Percentiles rank a stretch among this genome's conserved stretches.
Conservation (phyloP, 1,140 invertebrate species). For the Drosophila bipectinata region DNA sequence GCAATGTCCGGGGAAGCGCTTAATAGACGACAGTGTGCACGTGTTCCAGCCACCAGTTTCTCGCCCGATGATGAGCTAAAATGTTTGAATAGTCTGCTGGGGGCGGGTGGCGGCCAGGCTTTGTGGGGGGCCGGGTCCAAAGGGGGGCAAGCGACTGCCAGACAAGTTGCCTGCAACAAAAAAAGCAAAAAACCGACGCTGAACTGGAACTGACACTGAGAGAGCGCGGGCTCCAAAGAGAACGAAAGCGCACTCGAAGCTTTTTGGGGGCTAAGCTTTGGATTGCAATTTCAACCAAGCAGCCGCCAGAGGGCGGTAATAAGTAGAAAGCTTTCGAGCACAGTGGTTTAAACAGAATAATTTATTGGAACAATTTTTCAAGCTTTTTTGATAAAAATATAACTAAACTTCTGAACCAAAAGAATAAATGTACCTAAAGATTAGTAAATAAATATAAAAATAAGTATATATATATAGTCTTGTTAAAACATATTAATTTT, state of each 20-base stretch:
- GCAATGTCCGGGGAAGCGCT: constrained; percentile 6
- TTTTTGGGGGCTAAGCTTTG: constrained; percentile 40
- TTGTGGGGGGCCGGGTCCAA: neutral
- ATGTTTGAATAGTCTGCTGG: constrained; percentile 19
- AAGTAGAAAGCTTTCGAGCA: constrained; percentile 18
- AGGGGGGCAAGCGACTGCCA: constrained; percentile 21
- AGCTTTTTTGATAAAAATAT: constrained; percentile 7
- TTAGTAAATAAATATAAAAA: neutral
- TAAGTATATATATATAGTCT: too few species aligned
- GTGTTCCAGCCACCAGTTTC: constrained; percentile 54
- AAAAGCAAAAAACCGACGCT: constrained; percentile 2
- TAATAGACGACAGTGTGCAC: constrained; percentile 39
- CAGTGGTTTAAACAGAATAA: constrained; percentile 6
- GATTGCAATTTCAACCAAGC: neutral
- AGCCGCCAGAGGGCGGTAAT: constrained; percentile 38
- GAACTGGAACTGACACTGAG: neutral
- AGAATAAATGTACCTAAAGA: neutral
- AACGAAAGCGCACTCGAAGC: constrained; percentile 22
- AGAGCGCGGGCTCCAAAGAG: constrained; percentile 1
- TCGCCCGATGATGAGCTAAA: constrained; percentile 12
- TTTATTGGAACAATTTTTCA: neutral
- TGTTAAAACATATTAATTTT: too few species aligned
- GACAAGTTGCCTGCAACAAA: constrained; percentile 62
- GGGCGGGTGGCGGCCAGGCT: constrained; percentile 1
- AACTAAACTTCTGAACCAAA: neutral